Percentiles rank a stretch among this genome's conserved stretches.
These are phyloP conservation scores for Paramuricea clavata DNA, from an alignment of 92 coral and sea anemone species.

Conservation along the genomic window DNA sequence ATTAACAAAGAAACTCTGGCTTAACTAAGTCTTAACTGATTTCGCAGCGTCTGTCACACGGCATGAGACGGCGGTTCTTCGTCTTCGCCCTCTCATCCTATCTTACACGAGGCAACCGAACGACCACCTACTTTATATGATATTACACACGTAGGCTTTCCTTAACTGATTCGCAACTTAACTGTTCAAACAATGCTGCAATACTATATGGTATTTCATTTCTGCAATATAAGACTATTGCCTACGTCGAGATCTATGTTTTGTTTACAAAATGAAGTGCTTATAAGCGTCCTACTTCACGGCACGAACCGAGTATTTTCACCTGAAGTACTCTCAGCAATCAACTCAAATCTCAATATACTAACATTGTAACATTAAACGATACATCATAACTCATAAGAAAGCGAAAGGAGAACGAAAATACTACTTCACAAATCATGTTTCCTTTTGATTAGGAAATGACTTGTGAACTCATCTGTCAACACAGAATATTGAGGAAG, in stretches of 20 bases:
- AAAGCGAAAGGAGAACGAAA: not conserved
- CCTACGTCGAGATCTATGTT: not conserved
- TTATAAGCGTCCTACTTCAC: not conserved
- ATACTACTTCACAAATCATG: not conserved
- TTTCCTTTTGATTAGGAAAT: not conserved
- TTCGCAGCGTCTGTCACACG: not conserved
- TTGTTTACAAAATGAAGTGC: conserved; percentile 13
- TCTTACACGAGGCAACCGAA: not conserved
- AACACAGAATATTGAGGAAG: conserved; percentile 1
- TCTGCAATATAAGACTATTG: not conserved
- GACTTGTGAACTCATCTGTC: conserved; percentile 2
- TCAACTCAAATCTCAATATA: not conserved
- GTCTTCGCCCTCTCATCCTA: too few relatives aligned
- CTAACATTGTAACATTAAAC: too few relatives aligned
- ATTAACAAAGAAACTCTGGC: not conserved
- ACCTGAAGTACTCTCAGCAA: not conserved
- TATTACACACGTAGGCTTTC: not conserved
- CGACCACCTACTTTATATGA: not conserved
- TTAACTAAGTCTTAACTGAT: too few relatives aligned
- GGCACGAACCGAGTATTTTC: not conserved
- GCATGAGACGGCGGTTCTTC: not conserved
- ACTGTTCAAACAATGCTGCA: not conserved
- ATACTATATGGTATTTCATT: not conserved
- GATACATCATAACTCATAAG: too few relatives aligned
- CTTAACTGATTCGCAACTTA: too few relatives aligned